phyloP scores from a whole-genome alignment of 2,113 vertebrate genomes.

The Macquaria australasica region DNA sequence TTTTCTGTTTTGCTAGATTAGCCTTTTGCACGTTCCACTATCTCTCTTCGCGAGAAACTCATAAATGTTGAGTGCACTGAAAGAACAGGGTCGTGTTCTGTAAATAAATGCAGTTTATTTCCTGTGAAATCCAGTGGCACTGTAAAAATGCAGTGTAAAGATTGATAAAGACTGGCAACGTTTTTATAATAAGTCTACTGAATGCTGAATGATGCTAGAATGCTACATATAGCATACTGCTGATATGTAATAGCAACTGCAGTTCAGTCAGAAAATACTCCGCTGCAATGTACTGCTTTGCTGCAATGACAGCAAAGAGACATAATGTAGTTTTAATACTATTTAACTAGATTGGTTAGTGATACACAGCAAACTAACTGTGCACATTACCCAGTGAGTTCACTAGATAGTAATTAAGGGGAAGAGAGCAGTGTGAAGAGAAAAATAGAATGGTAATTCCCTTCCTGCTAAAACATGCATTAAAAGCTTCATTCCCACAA shows the following conservation, averaged over 20 bases:
- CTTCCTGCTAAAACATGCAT: conserved; percentile 22
- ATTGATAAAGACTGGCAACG: background rate
- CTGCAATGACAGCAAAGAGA: background rate
- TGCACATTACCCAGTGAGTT: conserved; percentile 12
- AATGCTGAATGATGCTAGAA: background rate
- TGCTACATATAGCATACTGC: background rate
- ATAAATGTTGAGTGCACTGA: background rate
- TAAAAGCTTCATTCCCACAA: conserved; percentile 28
- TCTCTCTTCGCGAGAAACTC: background rate
- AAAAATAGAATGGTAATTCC: conserved; percentile 26
- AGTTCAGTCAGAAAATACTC: background rate
- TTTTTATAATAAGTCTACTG: background rate
- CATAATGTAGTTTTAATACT: background rate
- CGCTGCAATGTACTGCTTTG: background rate
- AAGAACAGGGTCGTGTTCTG: background rate
- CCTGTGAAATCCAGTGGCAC: background rate
- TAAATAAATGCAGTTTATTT: background rate
- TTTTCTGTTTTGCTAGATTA: background rate
- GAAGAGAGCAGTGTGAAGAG: conserved; percentile 11
- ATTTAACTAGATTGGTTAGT: background rate
- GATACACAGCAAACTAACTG: background rate
- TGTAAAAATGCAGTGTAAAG: background rate
- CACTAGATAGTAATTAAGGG: conserved; percentile 8
- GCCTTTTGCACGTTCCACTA: background rate
- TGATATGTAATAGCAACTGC: background rate